Percentiles rank a stretch among this genome's conserved stretches.
These are phyloP conservation scores for Drosophila busckii DNA, from an alignment of 1,140 invertebrate species.

Conservation along the genomic window DNA sequence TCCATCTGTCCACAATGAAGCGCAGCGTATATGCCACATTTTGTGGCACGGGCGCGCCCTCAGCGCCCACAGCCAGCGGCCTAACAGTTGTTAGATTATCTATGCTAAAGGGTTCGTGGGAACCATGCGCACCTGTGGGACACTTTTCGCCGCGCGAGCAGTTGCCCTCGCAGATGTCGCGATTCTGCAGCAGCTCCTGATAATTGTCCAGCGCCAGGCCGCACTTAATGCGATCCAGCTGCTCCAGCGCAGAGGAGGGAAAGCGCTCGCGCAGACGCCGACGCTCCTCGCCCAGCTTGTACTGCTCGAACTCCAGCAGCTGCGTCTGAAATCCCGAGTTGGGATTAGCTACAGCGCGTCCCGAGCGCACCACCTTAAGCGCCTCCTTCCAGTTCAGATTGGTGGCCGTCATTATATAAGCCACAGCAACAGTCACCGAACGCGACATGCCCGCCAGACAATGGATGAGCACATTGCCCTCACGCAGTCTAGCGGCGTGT, in stretches of 20 bases:
- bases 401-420: slow-evolving; percentile 93
- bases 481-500: slow-evolving; percentile 91
- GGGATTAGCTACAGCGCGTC: slow-evolving; percentile 94
- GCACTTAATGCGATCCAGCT: slow-evolving; percentile 88
- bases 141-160: slow-evolving; percentile 90
- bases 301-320: slow-evolving; percentile 93
- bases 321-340: slow-evolving; percentile 97
- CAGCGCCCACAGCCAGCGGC: background rate
- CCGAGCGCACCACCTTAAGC: slow-evolving; percentile 93
- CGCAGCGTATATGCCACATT: slow-evolving; percentile 37
- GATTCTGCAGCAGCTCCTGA: slow-evolving; percentile 86
- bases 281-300: slow-evolving; percentile 89
- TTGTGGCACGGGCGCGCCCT: background rate
- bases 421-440: slow-evolving; percentile 94
- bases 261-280: slow-evolving; percentile 90
- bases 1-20: slow-evolving; percentile 55
- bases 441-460: slow-evolving; percentile 97
- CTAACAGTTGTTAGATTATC: background rate
- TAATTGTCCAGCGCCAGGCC: slow-evolving; percentile 88
- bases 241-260: slow-evolving; percentile 86
- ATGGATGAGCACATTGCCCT: slow-evolving; percentile 96
- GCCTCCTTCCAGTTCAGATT: slow-evolving; percentile 95
- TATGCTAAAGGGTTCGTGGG: slow-evolving; percentile 38
- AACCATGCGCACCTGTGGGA: slow-evolving; percentile 85
- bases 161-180: slow-evolving; percentile 91